phyloP scores from a whole-genome alignment of 2,888 invertebrate species.

The Eudasyphora cyanicolor region DNA sequence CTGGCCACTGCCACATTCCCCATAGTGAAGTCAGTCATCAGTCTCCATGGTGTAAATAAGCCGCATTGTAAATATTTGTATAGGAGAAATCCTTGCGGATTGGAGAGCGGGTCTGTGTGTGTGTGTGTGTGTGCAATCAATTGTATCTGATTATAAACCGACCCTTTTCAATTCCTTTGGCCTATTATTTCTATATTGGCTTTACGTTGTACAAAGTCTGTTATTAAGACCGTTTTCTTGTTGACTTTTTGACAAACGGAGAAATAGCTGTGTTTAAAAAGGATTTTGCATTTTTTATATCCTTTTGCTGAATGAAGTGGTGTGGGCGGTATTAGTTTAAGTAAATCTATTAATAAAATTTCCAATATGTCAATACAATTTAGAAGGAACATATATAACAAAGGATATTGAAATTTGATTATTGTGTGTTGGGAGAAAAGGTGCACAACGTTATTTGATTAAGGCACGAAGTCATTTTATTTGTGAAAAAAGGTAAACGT shows the following conservation, averaged over 20 bases:
- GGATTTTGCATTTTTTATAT: slow-evolving; percentile 5
- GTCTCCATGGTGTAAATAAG: slow-evolving; percentile 62
- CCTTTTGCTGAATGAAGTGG: neutral
- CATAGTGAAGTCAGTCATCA: too few relatives aligned
- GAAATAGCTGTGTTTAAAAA: slow-evolving; percentile 50
- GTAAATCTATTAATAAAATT: slow-evolving; percentile 50
- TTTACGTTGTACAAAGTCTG: slow-evolving; percentile 4
- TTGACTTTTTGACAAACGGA: slow-evolving; percentile 34
- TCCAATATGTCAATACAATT: slow-evolving; percentile 46
- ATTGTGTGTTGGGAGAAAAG: neutral
- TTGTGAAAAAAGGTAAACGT: too few relatives aligned
- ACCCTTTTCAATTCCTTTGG: slow-evolving; percentile 48
- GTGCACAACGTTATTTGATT: neutral
- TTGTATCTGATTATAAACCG: slow-evolving; percentile 54
- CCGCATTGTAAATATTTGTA: slow-evolving; percentile 63
- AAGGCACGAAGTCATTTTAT: too few relatives aligned
- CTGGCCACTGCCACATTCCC: neutral
- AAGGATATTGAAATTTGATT: slow-evolving; percentile 44
- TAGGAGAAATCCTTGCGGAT: neutral
- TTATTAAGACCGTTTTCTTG: slow-evolving; percentile 50
- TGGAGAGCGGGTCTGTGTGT: neutral
- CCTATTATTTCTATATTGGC: neutral
- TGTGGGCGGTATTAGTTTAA: slow-evolving; percentile 27
- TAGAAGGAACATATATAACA: slow-evolving; percentile 18
- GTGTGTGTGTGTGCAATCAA: slow-evolving; percentile 42